Evolutionary conservation across 2,113 vertebrate species (phyloP), one percentile per base, ranked within the genome.

Genomic region (Tautogolabrus adspersus): DNA sequence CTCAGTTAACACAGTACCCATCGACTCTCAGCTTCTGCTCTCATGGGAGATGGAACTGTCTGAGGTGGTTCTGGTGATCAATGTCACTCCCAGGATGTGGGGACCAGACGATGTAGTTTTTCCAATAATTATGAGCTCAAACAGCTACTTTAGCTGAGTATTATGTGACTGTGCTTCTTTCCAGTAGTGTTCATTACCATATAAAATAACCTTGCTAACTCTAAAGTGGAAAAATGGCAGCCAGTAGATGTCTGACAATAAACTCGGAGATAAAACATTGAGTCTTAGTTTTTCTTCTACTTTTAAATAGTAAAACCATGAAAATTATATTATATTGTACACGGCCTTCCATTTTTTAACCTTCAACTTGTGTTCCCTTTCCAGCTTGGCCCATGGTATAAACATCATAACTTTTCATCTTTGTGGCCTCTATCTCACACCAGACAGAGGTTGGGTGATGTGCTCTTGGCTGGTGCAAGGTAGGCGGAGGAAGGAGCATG

Each of bases 1-100:
- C 87, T 91, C 83, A 65, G 68, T 88, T 89, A 88, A 89, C 88
- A 83, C 42, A 37, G 37, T 54, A 75, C 23, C 26, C 26, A 30
- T 61, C 44, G n/a, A 38, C 78, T 74, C 72, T 68, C 65, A 30
- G 40, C 72, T 69, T 70, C 59, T 63, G 37, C 52, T 77, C 38
- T 60, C 77, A 34, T 38, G 57, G 62, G 75, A 83, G 64, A 66
- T 12, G 42, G 30, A 56, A 42, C 58, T 19, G 49, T 51, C 65
- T 52, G 49, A 59, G 49, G 47, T 56, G 9, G 26, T 66, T 52
- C 57, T 63, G 63, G 23, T 61, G 62, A 60, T 40, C 8, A 8
- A 49, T 19, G 7, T 72, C 47, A 54, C 40, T 13, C 30, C 4
- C 26, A 10, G 13, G 26, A 63, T 18, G 55, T 58, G 12, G 12